A percentile compares a stretch with the other conserved stretches of the same genome.
Evolutionary conservation across 2,888 invertebrate species (phyloP).

Genomic region (Allolobophora icterica): DNA sequence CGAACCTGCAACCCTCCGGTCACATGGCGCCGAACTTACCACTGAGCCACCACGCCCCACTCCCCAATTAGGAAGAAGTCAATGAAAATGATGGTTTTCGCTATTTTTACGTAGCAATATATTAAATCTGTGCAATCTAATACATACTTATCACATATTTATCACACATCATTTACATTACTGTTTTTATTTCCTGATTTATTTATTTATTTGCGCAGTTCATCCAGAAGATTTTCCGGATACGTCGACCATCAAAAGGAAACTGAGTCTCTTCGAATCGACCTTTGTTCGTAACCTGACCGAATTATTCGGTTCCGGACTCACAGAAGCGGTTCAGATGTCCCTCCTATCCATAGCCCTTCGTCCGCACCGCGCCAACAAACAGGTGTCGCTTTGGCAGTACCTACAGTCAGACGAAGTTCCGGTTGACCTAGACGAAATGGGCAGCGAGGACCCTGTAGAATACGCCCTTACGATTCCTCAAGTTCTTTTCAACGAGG

Average conservation of each 20-base stretch:
- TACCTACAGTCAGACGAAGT: conserved; percentile 32
- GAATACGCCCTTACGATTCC: conserved; percentile 28
- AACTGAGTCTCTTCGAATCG: conserved; percentile 42
- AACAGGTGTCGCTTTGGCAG: conserved; percentile 33
- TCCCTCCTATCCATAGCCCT: conserved; percentile 28
- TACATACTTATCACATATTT: too few relatives aligned
- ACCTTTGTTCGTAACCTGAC: conserved; percentile 40
- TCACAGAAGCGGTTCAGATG: conserved; percentile 41
- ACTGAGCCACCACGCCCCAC: too few relatives aligned
- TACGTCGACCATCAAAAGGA: conserved; percentile 38
- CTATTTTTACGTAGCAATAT: background rate
- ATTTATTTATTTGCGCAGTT: conserved; percentile 15
- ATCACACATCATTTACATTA: background rate
- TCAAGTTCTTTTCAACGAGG: background rate
- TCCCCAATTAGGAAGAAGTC: background rate
- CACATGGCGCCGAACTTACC: too few relatives aligned
- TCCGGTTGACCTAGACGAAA: background rate
- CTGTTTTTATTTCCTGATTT: background rate
- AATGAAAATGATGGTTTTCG: background rate
- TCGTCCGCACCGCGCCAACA: conserved; percentile 33
- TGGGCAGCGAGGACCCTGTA: background rate
- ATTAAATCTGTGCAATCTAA: too few relatives aligned
- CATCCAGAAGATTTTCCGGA: conserved; percentile 40
- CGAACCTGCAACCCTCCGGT: too few relatives aligned
- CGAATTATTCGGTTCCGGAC: conserved; percentile 33